These are phyloP conservation scores for Heterodera filipjevi DNA, from an alignment of 2,888 invertebrate species.

Conservation along the genomic window DNA sequence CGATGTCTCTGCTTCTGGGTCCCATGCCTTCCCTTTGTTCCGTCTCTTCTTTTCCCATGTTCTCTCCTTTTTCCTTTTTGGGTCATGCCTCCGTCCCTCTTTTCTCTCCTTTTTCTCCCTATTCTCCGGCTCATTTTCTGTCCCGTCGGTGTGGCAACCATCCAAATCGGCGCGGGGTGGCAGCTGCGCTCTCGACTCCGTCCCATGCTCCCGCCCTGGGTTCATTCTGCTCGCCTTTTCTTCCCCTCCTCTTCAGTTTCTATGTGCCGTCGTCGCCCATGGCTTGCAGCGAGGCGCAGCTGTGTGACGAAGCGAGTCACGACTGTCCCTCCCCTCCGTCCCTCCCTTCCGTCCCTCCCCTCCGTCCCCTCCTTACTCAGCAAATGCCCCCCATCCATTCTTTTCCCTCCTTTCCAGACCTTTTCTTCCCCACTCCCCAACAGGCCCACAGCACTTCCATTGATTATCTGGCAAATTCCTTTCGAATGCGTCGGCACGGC, in stretches of 20 bases:
- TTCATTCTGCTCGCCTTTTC: not conserved
- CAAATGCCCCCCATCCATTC: not conserved
- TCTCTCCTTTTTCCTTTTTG: not conserved
- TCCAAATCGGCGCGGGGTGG: conserved; percentile 14
- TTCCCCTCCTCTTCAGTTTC: not conserved
- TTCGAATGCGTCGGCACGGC: not conserved
- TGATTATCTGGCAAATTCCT: not conserved
- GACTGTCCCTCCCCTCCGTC: not conserved
- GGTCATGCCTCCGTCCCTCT: not conserved
- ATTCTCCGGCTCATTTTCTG: not conserved
- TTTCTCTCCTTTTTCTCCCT: not conserved
- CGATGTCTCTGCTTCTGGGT: not conserved
- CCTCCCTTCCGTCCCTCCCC: too few relatives aligned
- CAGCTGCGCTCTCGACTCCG: conserved; percentile 19
- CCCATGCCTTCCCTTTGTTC: not conserved
- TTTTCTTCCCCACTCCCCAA: not conserved
- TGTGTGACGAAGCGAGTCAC: not conserved
- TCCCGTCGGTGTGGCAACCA: conserved; percentile 15
- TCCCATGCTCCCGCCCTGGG: not conserved
- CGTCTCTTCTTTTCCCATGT: not conserved
- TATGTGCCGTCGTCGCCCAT: not conserved
- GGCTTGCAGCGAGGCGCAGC: not conserved
- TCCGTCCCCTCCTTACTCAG: not conserved
- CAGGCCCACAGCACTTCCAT: not conserved
- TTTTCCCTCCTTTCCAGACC: not conserved